These are phyloP conservation scores for Clarias laeviceps DNA, from an alignment of 2,797 vertebrate genomes.

Conservation along the genomic window DNA sequence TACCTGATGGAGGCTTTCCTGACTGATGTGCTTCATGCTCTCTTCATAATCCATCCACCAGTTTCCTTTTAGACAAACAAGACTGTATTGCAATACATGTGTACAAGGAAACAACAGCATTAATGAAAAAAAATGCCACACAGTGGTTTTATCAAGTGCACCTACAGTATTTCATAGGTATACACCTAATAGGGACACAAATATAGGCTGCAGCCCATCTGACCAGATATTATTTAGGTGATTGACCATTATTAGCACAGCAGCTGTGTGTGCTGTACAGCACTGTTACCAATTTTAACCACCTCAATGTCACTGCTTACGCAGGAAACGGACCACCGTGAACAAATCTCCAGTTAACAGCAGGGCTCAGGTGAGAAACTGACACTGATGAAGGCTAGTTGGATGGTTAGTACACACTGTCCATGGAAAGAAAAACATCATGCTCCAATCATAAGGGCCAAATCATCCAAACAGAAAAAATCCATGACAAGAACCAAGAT, in stretches of 20 bases:
- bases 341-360: not conserved
- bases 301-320: not conserved
- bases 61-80: constrained; percentile 31
- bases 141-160: not conserved
- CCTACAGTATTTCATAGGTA: not conserved
- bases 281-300: not conserved
- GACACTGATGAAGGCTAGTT: not conserved
- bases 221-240: constrained; percentile 5
- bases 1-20: constrained; percentile 36
- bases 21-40: constrained; percentile 42
- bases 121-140: not conserved
- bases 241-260: not conserved
- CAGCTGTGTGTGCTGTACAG: not conserved
- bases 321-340: not conserved
- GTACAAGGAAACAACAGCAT: not conserved
- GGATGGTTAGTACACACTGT: not conserved
- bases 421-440: not conserved
- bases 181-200: not conserved
- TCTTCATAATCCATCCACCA: constrained; percentile 50
- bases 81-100: not conserved
- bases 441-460: not conserved
- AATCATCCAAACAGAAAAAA: not conserved
- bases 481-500: not conserved
- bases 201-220: not conserved
- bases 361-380: not conserved